Evolutionary conservation across 2,113 vertebrate genomes (phyloP), one percentile per base, ranked within the genome.

Genomic region (Equus quagga): DNA sequence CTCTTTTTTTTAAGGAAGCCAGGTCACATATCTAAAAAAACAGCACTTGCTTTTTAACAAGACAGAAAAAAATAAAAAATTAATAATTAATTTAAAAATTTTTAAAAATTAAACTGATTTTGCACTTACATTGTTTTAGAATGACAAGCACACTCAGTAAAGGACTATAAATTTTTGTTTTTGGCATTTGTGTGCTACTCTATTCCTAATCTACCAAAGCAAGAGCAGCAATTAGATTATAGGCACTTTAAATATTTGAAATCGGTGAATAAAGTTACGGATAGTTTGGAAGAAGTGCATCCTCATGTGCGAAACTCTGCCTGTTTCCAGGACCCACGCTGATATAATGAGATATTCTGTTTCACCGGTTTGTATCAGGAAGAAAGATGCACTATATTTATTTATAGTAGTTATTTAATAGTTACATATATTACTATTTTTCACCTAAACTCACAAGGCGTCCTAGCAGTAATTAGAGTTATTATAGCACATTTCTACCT

Each of bases 11-110:
- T 65, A 28, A 62, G 72, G 84, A 93, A 91, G 23, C 72, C 90
- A 94, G 95, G 95, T 96, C 24, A 89, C 75, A 84, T 91, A 86
- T 80, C 97, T 83, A 91, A 17, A 75, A 89, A 84, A 93, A 82
- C 36, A 88, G 44, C 28, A 36, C 69, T 92, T 97, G 83, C 88
- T 54, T 84, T 97, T 96, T 96, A 91, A 93, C 33, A 67, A 96
- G 89, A 86, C 23, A 51, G 46, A 85, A 54, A 54, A 54, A 54
- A 54, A 54, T 54, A 14, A 3, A 15, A 54, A 54, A 54, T 49
- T 49, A 49, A 49, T 49, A 12, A 54, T 54, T 54, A 54, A 54
- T 54, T 54, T 54, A 11, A 51, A 54, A 54, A 54, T 14, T 54
- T 54, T 54, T 4, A 54, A 54, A 54, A 54, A 54, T 69, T 41